Percentiles rank a stretch among this genome's conserved stretches.
Evolutionary conservation across 2,888 invertebrate genomes (phyloP).

Genomic region (Maniola hyperantus): DNA sequence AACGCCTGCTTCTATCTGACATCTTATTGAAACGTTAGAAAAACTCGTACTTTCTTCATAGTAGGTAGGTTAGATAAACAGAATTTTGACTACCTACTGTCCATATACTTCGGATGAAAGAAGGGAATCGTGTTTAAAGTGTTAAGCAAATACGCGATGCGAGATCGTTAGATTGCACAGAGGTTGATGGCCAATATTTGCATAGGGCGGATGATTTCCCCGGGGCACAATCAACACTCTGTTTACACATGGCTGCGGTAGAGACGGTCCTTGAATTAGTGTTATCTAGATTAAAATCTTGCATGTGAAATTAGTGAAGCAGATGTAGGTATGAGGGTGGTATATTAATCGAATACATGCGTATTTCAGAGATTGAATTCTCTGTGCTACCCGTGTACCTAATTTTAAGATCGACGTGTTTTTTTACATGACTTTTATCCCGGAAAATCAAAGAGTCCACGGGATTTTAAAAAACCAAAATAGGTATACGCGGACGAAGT

Average conservation of each 20-base stretch:
- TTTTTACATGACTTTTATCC: too few relatives aligned
- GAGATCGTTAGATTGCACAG: conserved; percentile 35
- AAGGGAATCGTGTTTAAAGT: conserved; percentile 33
- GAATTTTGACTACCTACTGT: not conserved
- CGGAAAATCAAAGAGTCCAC: too few relatives aligned
- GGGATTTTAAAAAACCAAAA: too few relatives aligned
- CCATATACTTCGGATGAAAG: conserved; percentile 18
- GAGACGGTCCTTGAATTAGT: conserved; percentile 37
- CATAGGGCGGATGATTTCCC: conserved; percentile 59
- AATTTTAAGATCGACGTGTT: too few relatives aligned
- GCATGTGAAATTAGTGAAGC: conserved; percentile 36
- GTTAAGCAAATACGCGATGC: conserved; percentile 35
- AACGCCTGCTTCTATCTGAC: too few relatives aligned
- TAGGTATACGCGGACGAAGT: too few relatives aligned
- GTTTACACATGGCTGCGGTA: conserved; percentile 29
- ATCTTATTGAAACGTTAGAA: too few relatives aligned
- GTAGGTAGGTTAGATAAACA: not conserved
- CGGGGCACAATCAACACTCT: conserved; percentile 52
- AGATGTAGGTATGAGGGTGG: conserved; percentile 20
- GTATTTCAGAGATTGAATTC: not conserved
- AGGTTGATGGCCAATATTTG: conserved; percentile 34
- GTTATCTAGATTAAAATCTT: conserved; percentile 69
- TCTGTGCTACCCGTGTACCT: not conserved
- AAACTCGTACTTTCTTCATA: too few relatives aligned
- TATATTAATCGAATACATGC: not conserved